Base-by-base conservation (phyloP, 1,140 invertebrate genomes). In the Coelopa frigida region DNA sequence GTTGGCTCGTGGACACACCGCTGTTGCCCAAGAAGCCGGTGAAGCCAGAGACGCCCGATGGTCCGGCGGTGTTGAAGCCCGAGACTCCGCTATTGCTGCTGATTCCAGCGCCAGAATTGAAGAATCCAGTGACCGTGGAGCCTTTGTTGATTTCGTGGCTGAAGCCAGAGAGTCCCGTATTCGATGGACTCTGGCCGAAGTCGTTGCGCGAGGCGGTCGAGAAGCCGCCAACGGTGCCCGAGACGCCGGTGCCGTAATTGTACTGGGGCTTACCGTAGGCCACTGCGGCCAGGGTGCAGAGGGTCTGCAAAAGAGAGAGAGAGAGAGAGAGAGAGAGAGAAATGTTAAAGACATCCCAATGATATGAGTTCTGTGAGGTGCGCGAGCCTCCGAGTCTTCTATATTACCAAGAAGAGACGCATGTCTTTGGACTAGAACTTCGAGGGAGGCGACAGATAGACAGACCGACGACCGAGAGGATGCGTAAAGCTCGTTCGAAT, bases 351-450 rank as follows among this genome's bases (percentile, higher is more conserved):
- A 15, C 10, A 5, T 14, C 22, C 8, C 5, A 8, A 27, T 35
- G 32, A 27, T 27, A 36, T 35, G 27, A 17, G 18, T 32, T 5
- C 20, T 10, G 3, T 21, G 24, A 14, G 14, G 15, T 40, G 3
- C 4, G 18, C 14, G 6, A 45, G 18, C 44, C 41, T 52, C 46
- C 45, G 12, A 20, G 23, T 11, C 27, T 41, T 20, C 27, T 1
- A 45, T 36, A 52, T 63, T 55, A 65, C 61, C 61, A 65, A 55
- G 54, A 65, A 60, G 10, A 62, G 41, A 54, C 61, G 61, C 61
- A 65, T 65, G 23, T 49, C 46, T 14, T 37, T 18, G 23, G 18
- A 20, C 14, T 15, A 8, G 8, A 24, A 15, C 21, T 21, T 20
- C 51, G 51, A 14, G n/a, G 14, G 14, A 44, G 32, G 12, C 27